phyloP scores from a whole-genome alignment of 2,888 invertebrate species.

The Apantesis nais region DNA sequence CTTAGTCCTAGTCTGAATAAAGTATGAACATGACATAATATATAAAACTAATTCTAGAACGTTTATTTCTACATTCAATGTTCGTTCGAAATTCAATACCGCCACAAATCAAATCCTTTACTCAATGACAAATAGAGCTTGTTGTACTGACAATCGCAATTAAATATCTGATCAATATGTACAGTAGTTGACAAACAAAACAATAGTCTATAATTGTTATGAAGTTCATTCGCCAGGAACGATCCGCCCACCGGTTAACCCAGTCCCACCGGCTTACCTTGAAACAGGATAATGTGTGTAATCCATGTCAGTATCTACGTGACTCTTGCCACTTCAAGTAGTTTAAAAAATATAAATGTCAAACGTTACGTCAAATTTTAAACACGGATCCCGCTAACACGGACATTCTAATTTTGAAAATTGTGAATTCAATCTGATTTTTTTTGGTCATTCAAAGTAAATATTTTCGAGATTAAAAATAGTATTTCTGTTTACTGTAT shows the following conservation, averaged over 20 bases:
- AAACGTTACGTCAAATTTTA: conserved; percentile 14
- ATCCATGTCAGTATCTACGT: conserved; percentile 57
- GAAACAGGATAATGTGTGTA: conserved; percentile 58
- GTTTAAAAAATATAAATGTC: conserved; percentile 32
- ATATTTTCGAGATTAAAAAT: neutral
- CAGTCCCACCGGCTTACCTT: conserved; percentile 67
- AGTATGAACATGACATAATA: neutral
- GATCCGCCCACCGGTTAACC: conserved; percentile 58
- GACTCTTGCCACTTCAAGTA: conserved; percentile 48
- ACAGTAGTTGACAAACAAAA: conserved; percentile 57
- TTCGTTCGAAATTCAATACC: neutral
- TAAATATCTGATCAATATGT: conserved; percentile 33
- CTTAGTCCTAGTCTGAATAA: too few relatives aligned
- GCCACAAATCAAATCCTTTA: conserved; percentile 5
- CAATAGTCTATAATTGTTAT: conserved; percentile 59
- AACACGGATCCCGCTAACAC: conserved; percentile 26
- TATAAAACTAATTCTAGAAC: neutral
- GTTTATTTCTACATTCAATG: neutral
- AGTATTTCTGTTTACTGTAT: neutral
- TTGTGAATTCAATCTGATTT: neutral
- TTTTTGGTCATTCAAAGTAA: conserved; percentile 4
- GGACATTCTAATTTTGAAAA: conserved; percentile 2
- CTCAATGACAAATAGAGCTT: conserved; percentile 22
- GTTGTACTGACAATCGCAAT: conserved; percentile 37
- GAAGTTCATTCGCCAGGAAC: conserved; percentile 71